Base-by-base conservation (phyloP, 1,140 invertebrate genomes). In the Trachymyrmex cornetzi region DNA sequence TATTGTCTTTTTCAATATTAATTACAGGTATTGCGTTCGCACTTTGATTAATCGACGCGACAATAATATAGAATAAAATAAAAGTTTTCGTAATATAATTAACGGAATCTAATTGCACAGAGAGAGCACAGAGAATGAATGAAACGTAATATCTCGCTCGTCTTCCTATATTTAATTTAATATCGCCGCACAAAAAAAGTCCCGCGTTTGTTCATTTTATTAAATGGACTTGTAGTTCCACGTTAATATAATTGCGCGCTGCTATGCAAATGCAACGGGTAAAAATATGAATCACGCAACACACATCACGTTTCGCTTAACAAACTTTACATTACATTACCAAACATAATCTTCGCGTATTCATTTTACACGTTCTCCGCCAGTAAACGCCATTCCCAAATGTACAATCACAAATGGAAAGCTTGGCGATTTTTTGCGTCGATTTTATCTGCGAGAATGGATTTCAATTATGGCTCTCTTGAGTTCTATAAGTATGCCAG, bases 261-360 rank as follows among this genome's bases (percentile, higher is more conserved):
- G 69, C 55, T 84, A 84, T 84, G 80, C 69, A 84, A 84, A 84
- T 84, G 80, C 57, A 34, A 74, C 27, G 80, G 27, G 69, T 75
- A 61, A 84, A 84, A 84, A 82, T 82, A 82, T 72, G 80, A 82
- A 84, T 84, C 80, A 84, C 80, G 80, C 80, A 84, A 75, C 24
- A 27, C 55, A 84, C 80, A 75, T 84, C 69, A 72, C 69, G 55
- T 84, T 84, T 27, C 69, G 80, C 80, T 84, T 84, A 75, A 84
- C 80, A 84, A 84, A 75, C 38, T 81, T 81, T 81, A 57, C 80
- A 74, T 84, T 75, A 84, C 80, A 61, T 84, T 84, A 84, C 38
- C 80, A 84, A 84, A 84, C 80, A 75, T 84, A 84, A 84, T 84
- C 80, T 84, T 75, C 55, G 80, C 24, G 69, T 84, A 84, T 84